These are phyloP conservation scores for Parnassius smintheus DNA, from an alignment of 2,888 invertebrate species.

Conservation along the genomic window DNA sequence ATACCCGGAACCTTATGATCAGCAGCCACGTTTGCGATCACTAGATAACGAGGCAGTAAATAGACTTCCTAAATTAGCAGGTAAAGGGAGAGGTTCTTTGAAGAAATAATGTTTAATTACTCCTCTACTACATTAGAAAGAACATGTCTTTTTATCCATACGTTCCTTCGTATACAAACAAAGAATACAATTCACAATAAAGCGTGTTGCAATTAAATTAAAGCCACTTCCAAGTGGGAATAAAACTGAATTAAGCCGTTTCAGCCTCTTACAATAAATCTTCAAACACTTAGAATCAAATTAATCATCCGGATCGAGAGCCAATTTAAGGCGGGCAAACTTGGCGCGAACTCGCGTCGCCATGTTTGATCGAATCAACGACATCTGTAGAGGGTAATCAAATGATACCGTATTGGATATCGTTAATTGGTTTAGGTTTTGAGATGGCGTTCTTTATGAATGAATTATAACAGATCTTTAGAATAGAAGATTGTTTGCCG, in stretches of 20 bases:
- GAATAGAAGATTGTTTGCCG: conserved; percentile 1
- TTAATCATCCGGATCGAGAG: conserved; percentile 53
- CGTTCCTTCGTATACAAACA: conserved; percentile 1
- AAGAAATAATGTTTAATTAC: no score
- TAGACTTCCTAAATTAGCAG: no score
- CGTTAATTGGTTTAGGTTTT: conserved; percentile 66
- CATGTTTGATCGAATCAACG: conserved; percentile 63
- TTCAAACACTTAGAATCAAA: conserved; percentile 64
- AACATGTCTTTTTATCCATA: no score
- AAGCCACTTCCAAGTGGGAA: conserved; percentile 41
- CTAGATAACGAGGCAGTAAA: no score
- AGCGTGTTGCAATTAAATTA: conserved; percentile 34
- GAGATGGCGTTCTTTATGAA: conserved; percentile 50
- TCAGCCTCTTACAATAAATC: conserved; percentile 65
- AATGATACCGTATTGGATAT: conserved; percentile 67
- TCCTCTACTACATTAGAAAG: no score
- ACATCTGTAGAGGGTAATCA: conserved; percentile 71
- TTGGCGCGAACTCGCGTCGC: conserved; percentile 49
- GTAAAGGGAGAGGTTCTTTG: no score
- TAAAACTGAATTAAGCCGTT: conserved; percentile 51
- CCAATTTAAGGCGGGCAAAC: conserved; percentile 58
- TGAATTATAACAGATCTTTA: conserved; percentile 26
- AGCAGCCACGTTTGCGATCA: no score
- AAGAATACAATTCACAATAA: conserved; percentile 21
- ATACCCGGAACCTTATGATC: no score